Base-by-base conservation (phyloP, 2,797 vertebrate species). In the Pampus argenteus region DNA sequence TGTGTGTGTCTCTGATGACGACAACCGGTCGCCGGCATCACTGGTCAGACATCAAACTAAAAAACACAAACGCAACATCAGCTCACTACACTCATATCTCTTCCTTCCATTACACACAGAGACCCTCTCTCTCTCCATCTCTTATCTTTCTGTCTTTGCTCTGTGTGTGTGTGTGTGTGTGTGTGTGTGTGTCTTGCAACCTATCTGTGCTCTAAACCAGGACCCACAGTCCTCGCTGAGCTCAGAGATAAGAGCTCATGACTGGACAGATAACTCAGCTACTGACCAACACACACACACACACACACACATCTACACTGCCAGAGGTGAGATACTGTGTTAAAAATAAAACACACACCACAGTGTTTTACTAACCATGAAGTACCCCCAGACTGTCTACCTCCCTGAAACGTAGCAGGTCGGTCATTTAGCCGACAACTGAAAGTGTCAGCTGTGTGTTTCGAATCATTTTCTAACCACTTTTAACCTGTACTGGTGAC, bases 171-270 rank as follows among this genome's bases (percentile, higher is more conserved):
- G 10, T 23, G 20, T 11, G 47, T 49, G 44, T 47, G 44, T 40
- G 47, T 49, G 47, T 11, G 22, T 49, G 20, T 11, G 47, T 49
- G 44, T 47, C 26, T 15, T 18, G n/a, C 6, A 55, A 38, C 47
- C 74, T 79, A 81, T 84, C 78, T 54, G 5, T 9, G 9, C 10
- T 9, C 47, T 65, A 38, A 68, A 82, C 76, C 74, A 87, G 73
- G 76, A 54, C 66, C 64, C 42, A 29, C 28, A 38, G 61, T 13
- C 51, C 26, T 60, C 0, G 1, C 71, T 78, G 71, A 73, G 71
- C 61, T 85, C 85, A 87, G 49, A 76, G 87, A 91, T 90, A 88
- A 91, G 52, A 56, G 28, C 8, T 55, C 57, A 62, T 59, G 62
- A 52, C 68, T 22, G 64, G 76, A 25, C 58, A 56, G 86, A 90